These are phyloP conservation scores for Caradrina clavipalpis DNA, from an alignment of 2,888 invertebrate species.

Conservation along the genomic window DNA sequence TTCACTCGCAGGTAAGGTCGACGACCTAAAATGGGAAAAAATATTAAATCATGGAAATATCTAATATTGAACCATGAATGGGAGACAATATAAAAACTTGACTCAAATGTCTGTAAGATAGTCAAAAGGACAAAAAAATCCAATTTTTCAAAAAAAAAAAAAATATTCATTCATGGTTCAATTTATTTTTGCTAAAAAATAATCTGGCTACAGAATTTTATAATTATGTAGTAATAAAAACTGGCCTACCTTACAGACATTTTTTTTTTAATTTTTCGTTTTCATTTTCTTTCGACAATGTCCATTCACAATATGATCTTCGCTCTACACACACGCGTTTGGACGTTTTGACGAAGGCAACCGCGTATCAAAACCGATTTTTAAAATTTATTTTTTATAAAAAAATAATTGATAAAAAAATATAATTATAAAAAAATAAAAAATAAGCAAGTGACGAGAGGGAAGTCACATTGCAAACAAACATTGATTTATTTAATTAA, in stretches of 20 bases:
- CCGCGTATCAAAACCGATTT: constrained; percentile 50
- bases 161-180: constrained; percentile 87
- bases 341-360: constrained; percentile 57
- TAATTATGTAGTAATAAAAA: constrained; percentile 75
- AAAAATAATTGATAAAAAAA: constrained; percentile 23
- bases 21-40: constrained; percentile 71
- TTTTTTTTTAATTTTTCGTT: constrained; percentile 67
- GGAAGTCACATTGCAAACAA: constrained; percentile 89
- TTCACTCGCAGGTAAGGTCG: constrained; percentile 81
- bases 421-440: constrained; percentile 56
- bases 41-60: constrained; percentile 36
- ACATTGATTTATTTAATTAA: constrained; percentile 77
- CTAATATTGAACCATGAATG: constrained; percentile 88
- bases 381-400: constrained; percentile 27
- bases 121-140: constrained; percentile 58
- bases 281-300: constrained; percentile 75
- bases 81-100: constrained; percentile 64
- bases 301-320: constrained; percentile 89
- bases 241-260: constrained; percentile 91
- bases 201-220: constrained; percentile 57
- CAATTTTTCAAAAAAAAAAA: constrained; percentile 26
- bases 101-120: constrained; percentile 90
- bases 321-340: constrained; percentile 71
- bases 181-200: constrained; percentile 56
- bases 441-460: constrained; percentile 83